Percentiles rank a stretch among this genome's conserved stretches.
Conservation (phyloP, 1,140 invertebrate genomes). For the Hyposmocoma kahamanoa region DNA sequence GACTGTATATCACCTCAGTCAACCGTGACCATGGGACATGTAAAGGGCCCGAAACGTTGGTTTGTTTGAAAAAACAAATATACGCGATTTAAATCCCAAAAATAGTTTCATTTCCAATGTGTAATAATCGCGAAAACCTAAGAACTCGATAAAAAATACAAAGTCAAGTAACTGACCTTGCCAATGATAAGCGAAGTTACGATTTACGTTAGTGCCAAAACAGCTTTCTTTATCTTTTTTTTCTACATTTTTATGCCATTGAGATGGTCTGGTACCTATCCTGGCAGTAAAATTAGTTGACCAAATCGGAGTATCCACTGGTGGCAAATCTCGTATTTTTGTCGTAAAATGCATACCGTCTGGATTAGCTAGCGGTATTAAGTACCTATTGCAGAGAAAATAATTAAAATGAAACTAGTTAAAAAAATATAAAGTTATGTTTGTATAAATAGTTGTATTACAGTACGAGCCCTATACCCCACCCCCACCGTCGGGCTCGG, state of each 20-base stretch:
- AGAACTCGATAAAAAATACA: background rate
- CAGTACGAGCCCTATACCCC: too few relatives aligned
- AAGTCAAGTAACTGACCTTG: conserved; percentile 43
- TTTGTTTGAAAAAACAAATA: too few relatives aligned
- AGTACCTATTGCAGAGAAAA: conserved; percentile 30
- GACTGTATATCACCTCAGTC: too few relatives aligned
- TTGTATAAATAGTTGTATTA: too few relatives aligned
- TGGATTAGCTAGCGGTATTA: conserved; percentile 54
- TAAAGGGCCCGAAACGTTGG: too few relatives aligned
- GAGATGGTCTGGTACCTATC: conserved; percentile 22
- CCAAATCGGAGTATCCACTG: conserved; percentile 32
- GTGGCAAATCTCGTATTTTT: conserved; percentile 16
- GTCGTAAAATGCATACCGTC: conserved; percentile 51
- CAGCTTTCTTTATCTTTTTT: conserved; percentile 23
- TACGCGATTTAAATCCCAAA: too few relatives aligned
- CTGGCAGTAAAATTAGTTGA: conserved; percentile 35
- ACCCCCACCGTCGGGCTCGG: too few relatives aligned
- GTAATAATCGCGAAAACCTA: background rate
- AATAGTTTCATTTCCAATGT: too few relatives aligned
- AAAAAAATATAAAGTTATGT: too few relatives aligned
- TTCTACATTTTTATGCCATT: conserved; percentile 58
- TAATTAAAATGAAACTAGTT: too few relatives aligned
- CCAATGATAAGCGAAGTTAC: conserved; percentile 65
- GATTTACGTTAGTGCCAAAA: conserved; percentile 56
- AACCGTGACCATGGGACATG: too few relatives aligned